Percentiles rank a stretch among this genome's conserved stretches.
Conservation (phyloP, 2,113 vertebrate species). For the Perca flavescens region DNA sequence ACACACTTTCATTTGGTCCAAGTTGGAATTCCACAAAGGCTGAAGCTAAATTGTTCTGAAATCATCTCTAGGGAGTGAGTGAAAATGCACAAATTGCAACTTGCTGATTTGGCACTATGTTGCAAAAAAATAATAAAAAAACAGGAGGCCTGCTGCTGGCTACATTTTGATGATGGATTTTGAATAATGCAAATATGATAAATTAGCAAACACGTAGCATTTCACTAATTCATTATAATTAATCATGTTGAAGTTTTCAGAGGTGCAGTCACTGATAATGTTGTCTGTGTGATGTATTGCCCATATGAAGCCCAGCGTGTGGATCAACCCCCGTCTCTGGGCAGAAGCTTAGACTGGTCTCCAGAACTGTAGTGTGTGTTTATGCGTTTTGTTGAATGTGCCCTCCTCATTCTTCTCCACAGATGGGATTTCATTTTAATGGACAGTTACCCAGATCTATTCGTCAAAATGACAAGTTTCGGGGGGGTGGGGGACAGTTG, state of each 20-base stretch:
- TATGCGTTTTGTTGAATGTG: slow-evolving; percentile 54
- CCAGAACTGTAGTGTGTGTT: slow-evolving; percentile 21
- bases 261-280: slow-evolving; percentile 80
- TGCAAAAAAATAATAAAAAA: slow-evolving; percentile 24
- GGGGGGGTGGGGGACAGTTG: slow-evolving; percentile 9
- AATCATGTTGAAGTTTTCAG: slow-evolving; percentile 81
- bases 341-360: slow-evolving; percentile 57
- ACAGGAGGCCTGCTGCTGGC: slow-evolving; percentile 61
- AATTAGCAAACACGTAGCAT: slow-evolving; percentile 78
- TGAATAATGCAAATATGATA: slow-evolving; percentile 83
- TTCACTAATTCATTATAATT: slow-evolving; percentile 84
- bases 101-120: slow-evolving; percentile 74
- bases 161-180: slow-evolving; percentile 79
- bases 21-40: slow-evolving; percentile 55
- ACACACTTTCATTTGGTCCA: slow-evolving; percentile 6
- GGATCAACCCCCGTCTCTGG: slow-evolving; percentile 71
- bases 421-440: slow-evolving; percentile 84
- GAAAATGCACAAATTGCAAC: slow-evolving; percentile 64
- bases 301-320: slow-evolving; percentile 67
- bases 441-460: slow-evolving; percentile 83
- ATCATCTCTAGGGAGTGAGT: slow-evolving; percentile 54
- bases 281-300: slow-evolving; percentile 82
- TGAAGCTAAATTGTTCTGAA: slow-evolving; percentile 68
- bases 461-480: slow-evolving; percentile 76
- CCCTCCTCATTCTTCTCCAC: slow-evolving; percentile 71